Base-by-base conservation (phyloP, 2,888 invertebrate species). In the Ormia ochracea region DNA sequence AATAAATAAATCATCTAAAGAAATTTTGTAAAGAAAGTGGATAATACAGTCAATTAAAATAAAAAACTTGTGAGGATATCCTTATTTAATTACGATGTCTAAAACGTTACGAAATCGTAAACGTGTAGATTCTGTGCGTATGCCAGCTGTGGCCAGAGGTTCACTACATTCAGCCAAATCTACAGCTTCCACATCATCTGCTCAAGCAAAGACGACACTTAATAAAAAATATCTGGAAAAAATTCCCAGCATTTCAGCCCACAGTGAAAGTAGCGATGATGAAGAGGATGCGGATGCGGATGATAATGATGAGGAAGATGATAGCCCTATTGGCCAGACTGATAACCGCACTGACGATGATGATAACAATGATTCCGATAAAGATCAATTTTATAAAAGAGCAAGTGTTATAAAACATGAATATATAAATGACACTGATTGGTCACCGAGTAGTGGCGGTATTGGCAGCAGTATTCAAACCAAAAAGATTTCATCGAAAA, bases 401-500 rank as follows among this genome's bases (percentile, higher is more conserved):
- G 38, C 50, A 14, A 80, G 63, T 69, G 80, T 80, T 31, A 73
- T 76, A 21, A 68, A 76, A 23, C 80, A 80, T 63, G 76, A 80
- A 63, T 80, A 50, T 3, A 68, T 63, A 72, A 80, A 80, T 26
- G 68, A 41, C 21, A 72, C 66, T 3, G 68, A 80, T 50, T 80
- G 80, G 80, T 63, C 80, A 54, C 72, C 78, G 9, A 56, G 36
- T 17, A 33, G 52, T 45, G 59, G 63, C 12, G 43, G 28, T 9
- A 23, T 28, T 21, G 28, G 58, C 36, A 52, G 58, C 26, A 59
- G 59, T 12, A 36, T 70, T 23, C 45, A 54, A 48, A 68, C 76
- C 9, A 80, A 80, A 76, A 73, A 63, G 33, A 80, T 80, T 70
- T 80, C 80, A 76, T 73, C 80, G 80, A 80, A 80, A 80, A 73